phyloP scores from a whole-genome alignment of 37 sponge, comb jelly and placozoan species.

The Spongilla lacustris region DNA sequence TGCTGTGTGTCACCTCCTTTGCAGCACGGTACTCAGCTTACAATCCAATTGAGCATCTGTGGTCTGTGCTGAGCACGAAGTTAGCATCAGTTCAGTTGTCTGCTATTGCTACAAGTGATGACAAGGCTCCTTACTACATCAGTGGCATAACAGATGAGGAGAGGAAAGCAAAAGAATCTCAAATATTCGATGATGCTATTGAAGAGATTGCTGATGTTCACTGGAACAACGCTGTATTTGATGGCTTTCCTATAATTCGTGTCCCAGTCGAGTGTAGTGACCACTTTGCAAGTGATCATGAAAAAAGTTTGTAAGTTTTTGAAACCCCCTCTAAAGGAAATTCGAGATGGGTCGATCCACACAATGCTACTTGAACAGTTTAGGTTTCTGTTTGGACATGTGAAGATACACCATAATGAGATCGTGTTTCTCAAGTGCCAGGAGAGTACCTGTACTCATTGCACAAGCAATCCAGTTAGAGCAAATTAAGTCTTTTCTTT shows the following conservation, averaged over 20 bases:
- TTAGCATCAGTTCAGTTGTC: not conserved
- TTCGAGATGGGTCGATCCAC: conserved; percentile 11
- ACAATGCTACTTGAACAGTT: conserved; percentile 14
- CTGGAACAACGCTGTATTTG: conserved; percentile 20
- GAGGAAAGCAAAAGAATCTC: conserved; percentile 19
- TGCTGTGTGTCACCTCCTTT: conserved; percentile 10
- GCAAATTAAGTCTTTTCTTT: not conserved
- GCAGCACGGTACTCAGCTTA: conserved; percentile 20
- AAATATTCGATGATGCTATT: conserved; percentile 17
- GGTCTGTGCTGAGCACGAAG: conserved; percentile 8
- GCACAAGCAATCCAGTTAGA: not conserved
- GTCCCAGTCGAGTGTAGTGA: conserved; percentile 10
- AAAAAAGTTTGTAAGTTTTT: conserved; percentile 1
- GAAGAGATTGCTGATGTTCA: conserved; percentile 19
- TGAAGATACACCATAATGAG: not conserved
- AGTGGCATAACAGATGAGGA: conserved; percentile 15
- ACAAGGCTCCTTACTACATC: conserved; percentile 6
- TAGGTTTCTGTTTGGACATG: conserved; percentile 4
- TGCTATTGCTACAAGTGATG: not conserved
- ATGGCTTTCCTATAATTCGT: conserved; percentile 10
- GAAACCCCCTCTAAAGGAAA: conserved; percentile 18
- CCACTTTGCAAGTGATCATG: conserved; percentile 21
- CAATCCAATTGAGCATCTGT: conserved; percentile 27
- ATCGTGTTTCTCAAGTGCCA: not conserved
- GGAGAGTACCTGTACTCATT: not conserved